These are phyloP conservation scores for Pachydiplax longipennis DNA, from an alignment of 2,888 invertebrate species.

Conservation along the genomic window DNA sequence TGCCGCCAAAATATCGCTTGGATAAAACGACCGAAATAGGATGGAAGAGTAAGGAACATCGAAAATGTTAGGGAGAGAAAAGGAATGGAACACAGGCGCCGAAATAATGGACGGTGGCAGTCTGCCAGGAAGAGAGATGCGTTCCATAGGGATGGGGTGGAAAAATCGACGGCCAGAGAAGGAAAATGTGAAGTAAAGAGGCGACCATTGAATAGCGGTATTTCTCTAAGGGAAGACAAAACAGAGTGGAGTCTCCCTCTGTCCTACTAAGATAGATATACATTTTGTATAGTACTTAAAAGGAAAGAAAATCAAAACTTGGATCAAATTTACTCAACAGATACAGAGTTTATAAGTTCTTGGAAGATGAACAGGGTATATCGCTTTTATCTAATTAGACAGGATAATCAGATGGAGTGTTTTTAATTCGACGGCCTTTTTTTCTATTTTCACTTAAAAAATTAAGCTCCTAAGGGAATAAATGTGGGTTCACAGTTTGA, in stretches of 20 bases:
- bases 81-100: not conserved
- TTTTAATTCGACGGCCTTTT: no score
- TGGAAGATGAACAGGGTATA: no score
- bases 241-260: not conserved
- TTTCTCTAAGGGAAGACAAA: not conserved
- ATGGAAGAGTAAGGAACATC: not conserved
- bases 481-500: no score
- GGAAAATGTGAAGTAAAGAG: not conserved
- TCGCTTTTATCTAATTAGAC: no score
- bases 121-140: not conserved
- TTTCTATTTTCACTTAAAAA: no score
- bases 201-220: not conserved
- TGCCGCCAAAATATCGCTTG: not conserved
- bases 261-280: not conserved
- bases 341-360: no score
- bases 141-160: not conserved
- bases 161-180: not conserved
- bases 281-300: not conserved
- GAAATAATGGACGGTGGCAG: not conserved
- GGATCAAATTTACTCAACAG: no score
- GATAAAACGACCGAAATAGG: not conserved
- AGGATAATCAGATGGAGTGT: no score
- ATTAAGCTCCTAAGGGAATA: no score
- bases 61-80: not conserved
- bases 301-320: not conserved